A percentile compares a stretch with the other conserved stretches of the same genome.
Conservation (phyloP, 92 coral and sea anemone genomes). For the Paragorgia papillata region DNA sequence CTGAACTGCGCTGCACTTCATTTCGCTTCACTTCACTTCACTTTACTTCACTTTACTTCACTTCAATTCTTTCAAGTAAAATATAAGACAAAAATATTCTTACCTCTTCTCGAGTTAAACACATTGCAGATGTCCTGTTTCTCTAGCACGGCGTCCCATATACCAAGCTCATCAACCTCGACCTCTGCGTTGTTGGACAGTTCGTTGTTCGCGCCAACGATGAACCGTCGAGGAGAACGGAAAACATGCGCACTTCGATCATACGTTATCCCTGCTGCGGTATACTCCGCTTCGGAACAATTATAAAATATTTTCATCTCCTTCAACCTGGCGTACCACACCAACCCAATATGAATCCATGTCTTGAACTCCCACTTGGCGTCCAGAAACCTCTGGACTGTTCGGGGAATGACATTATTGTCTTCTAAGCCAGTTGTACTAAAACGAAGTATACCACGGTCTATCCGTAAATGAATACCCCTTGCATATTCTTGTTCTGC, state of each 20-base stretch:
- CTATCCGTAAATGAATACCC: constrained; percentile 66
- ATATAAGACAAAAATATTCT: background rate
- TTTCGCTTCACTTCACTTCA: no score
- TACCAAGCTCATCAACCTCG: constrained; percentile 78
- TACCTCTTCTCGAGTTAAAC: constrained; percentile 80
- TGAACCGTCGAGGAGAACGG: constrained; percentile 65
- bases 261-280: constrained; percentile 6
- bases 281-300: constrained; percentile 46
- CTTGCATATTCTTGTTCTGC: constrained; percentile 59
- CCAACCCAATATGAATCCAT: constrained; percentile 74
- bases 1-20: no score
- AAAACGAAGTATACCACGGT: constrained; percentile 27
- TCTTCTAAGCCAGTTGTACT: constrained; percentile 37
- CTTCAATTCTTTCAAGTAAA: no score
- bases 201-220: constrained; percentile 72
- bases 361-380: constrained; percentile 59
- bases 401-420: constrained; percentile 61
- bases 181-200: constrained; percentile 58
- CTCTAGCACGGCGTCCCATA: constrained; percentile 70
- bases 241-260: constrained; percentile 6
- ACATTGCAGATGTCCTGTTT: constrained; percentile 60
- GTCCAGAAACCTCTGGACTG: constrained; percentile 52
- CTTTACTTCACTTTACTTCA: no score
- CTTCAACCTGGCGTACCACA: constrained; percentile 64
- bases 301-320: constrained; percentile 57